Base-by-base conservation (phyloP, 2,113 vertebrate species). In the Thamnophis sirtalis region DNA sequence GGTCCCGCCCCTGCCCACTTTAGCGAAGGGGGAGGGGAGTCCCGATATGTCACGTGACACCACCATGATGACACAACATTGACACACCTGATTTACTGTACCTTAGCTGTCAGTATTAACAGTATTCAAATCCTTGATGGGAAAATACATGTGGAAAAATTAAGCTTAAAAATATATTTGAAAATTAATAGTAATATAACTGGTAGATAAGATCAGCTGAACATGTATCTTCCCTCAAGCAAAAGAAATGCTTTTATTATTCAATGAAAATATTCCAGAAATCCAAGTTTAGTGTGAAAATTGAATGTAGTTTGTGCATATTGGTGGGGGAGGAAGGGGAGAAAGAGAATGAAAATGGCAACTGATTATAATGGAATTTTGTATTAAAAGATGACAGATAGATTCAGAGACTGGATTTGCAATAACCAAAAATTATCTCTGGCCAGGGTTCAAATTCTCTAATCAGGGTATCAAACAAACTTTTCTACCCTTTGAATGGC, bases 231-330 rank as follows among this genome's bases (percentile, higher is more conserved):
- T 88, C 94, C 86, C 93, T 92, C 91, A 88, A 86, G 94, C 63
- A 50, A 51, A 95, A 97, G 93, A 94, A 96, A 93, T 89, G 89
- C 89, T 95, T 38, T 68, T n/a, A n/a, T n/a, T 68, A n/a, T 68
- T 68, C 60, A 68, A 13, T 28, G 11, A 68, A n/a, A n/a, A 68
- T 68, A 15, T 68, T 68, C 11, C 28, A n/a, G 60, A 68, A 68
- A n/a, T n/a, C 4, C 11, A 68, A 11, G 4, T n/a, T 28, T n/a
- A 68, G 6, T 7, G 68, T 80, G 33, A 80, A 80, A 80, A 80
- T 33, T 38, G 38, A 80, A 80, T 38, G 15, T 80, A 33, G 33
- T 38, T 80, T 80, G 33, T 19, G 6, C 68, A 9, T 80, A 33
- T 33, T 0, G 2, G 13, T 43, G 43, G 43, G 43, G 43, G 43